Evolutionary conservation across 2,888 invertebrate genomes (phyloP).

Genomic region (Eilema sororculum): DNA sequence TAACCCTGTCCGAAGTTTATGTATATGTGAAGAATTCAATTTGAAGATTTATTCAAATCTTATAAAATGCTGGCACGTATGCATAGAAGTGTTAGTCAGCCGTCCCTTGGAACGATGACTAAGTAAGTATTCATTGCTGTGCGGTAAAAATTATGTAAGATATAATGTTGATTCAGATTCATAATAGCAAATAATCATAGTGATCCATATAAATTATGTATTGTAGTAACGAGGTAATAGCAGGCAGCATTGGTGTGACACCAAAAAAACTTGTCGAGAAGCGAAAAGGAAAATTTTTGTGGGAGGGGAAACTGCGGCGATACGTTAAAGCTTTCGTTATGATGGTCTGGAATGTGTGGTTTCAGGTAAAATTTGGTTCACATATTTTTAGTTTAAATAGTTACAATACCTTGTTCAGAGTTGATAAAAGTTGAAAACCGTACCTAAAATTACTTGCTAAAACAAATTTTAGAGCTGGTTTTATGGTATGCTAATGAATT

Average conservation of each 20-base stretch:
- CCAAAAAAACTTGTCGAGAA: slow-evolving; percentile 20
- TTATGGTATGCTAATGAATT: no score
- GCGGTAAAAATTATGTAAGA: neutral
- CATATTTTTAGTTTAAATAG: slow-evolving; percentile 1
- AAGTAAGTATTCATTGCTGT: slow-evolving; percentile 52
- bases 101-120: slow-evolving; percentile 68
- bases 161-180: no score
- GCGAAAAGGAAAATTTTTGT: slow-evolving; percentile 61
- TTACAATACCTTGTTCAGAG: neutral
- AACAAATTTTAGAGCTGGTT: no score
- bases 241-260: slow-evolving; percentile 33
- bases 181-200: no score
- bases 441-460: no score
- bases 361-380: slow-evolving; percentile 61
- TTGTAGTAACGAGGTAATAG: slow-evolving; percentile 23
- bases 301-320: slow-evolving; percentile 57
- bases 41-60: neutral
- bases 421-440: neutral
- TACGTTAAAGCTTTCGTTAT: slow-evolving; percentile 59
- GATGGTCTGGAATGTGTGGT: slow-evolving; percentile 67
- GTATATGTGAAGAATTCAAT: neutral
- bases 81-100: slow-evolving; percentile 71
- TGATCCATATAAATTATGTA: neutral
- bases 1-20: neutral
- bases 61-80: slow-evolving; percentile 35